These are phyloP conservation scores for Actenoides hombroni DNA, from an alignment of 2,113 vertebrate species.

Conservation along the genomic window DNA sequence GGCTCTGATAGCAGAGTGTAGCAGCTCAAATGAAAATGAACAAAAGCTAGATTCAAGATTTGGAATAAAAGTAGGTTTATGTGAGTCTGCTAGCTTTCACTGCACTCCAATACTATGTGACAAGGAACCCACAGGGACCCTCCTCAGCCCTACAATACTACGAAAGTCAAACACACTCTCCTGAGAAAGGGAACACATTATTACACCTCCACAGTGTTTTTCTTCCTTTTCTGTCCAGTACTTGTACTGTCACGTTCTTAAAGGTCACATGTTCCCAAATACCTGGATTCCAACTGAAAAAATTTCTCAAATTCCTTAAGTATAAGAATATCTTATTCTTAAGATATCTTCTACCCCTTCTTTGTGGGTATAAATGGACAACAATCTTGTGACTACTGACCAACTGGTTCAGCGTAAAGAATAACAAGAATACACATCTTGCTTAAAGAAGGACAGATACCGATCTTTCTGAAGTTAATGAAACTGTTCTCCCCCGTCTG, in stretches of 20 bases:
- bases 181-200: not conserved
- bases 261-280: not conserved
- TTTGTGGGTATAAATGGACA: not conserved
- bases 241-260: not conserved
- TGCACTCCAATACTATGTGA: not conserved
- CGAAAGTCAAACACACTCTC: not conserved
- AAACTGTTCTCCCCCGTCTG: not conserved
- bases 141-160: not conserved
- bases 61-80: not conserved
- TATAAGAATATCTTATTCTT: not conserved
- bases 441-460: not conserved
- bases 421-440: not conserved
- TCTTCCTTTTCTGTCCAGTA: not conserved
- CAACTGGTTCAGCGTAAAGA: not conserved
- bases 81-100: not conserved
- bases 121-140: not conserved
- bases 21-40: not conserved
- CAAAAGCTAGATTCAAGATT: constrained; percentile 9
- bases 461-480: not conserved
- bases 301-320: not conserved
- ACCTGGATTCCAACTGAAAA: not conserved
- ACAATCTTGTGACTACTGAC: not conserved
- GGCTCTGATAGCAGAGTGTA: constrained; percentile 1
- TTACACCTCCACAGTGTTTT: not conserved
- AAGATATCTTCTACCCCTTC: not conserved